Evolutionary conservation across 2,888 invertebrate species (phyloP), one percentile per base, ranked within the genome.

Genomic region (Acronicta leporina): DNA sequence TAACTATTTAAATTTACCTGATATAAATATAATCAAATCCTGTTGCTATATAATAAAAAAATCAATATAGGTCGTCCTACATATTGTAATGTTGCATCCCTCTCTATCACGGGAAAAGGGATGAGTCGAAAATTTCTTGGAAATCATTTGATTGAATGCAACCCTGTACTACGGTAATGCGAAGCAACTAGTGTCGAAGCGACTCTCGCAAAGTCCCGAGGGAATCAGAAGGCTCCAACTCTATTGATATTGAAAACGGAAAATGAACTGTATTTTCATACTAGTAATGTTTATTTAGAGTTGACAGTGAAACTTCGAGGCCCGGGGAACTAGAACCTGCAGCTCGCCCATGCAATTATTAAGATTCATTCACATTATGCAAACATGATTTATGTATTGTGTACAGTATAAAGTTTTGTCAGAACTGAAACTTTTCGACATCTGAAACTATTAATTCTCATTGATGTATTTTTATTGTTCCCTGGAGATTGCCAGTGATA

Each of bases 121-220:
- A 11, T 38, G 73, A 45, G 66, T 15, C 33, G 15, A 49, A 60
- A 62, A 33, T 66, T 59, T 66, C 74, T 30, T 35, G 52, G 63
- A 55, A 73, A 43, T 41, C 14, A 11, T n/a, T 30, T 42, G 14
- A 59, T 59, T 25, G 15, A 75, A 33, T 71, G 41, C 77, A 40
- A 40, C 70, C 56, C 74, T 77, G 70, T 70, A 76, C 62, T 58
- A 56, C 45, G 63, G 27, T 53, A 47, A 50, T 13, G 45, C 8
- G 60, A 76, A 68, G 62, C 75, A 76, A 75, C 75, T 70, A 50
- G 74, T 70, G 64, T 52, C 43, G 76, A 54, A 63, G 50, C 64
- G 15, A 42, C 30, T 25, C 30, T 47, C 35, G 27, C 30, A 14
- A 15, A 44, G 15, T 20, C 45, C 63, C 59, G 16, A 46, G 27